These are phyloP conservation scores for Brachyptera putata DNA, from an alignment of 2,888 invertebrate genomes.

Conservation along the genomic window DNA sequence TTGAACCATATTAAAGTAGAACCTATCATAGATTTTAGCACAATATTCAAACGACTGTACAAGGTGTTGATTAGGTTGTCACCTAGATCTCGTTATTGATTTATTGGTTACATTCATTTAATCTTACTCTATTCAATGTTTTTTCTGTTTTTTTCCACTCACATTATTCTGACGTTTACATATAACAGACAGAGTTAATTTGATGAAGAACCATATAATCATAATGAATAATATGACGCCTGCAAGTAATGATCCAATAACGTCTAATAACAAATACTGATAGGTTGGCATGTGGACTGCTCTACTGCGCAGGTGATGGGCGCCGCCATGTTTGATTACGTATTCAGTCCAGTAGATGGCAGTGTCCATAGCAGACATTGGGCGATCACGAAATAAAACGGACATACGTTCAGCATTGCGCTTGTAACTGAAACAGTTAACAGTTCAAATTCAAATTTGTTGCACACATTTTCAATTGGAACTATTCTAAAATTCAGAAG, in stretches of 20 bases:
- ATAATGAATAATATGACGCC: too few species aligned
- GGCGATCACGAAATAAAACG: slow-evolving; percentile 34
- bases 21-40: too few species aligned
- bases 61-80: too few species aligned
- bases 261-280: slow-evolving; percentile 40
- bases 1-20: too few species aligned
- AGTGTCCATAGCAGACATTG: slow-evolving; percentile 32
- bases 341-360: slow-evolving; percentile 37
- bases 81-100: too few species aligned
- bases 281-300: slow-evolving; percentile 45
- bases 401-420: slow-evolving; percentile 33
- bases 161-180: not conserved
- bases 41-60: too few species aligned
- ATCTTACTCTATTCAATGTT: too few species aligned
- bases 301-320: slow-evolving; percentile 36
- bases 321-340: slow-evolving; percentile 36
- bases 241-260: slow-evolving; percentile 19
- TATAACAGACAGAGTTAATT: not conserved
- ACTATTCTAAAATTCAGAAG: too few species aligned
- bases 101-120: too few species aligned
- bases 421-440: slow-evolving; percentile 27
- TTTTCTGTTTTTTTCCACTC: not conserved
- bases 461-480: too few species aligned
- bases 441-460: not conserved
- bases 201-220: not conserved